Base-by-base conservation (phyloP, 2,797 vertebrate genomes). In the Parotocinclus haroldoi region DNA sequence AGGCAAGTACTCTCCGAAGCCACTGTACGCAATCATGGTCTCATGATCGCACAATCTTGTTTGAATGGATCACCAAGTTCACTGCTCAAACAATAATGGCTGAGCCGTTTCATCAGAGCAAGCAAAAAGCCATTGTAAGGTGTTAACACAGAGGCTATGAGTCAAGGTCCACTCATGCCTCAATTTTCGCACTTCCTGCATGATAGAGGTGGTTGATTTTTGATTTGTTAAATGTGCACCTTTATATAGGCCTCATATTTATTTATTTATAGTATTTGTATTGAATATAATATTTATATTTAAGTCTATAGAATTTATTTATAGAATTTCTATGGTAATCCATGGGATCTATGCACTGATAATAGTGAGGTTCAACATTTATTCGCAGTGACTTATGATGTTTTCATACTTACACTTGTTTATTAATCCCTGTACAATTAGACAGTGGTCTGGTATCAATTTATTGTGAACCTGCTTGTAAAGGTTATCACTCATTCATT, bases 21-120 rank as follows among this genome's bases (percentile, higher is more conserved):
- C 73, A 61, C 63, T 79, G 76, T 71, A 78, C 19, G 78, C 80
- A 84, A 85, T 84, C 84, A 83, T 17, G 56, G 63, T 72, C 75
- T 72, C 77, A 77, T 75, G 77, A 77, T 50, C 14, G 16, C 72
- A 79, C 71, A 79, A 76, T 55, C 65, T 62, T 58, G 72, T 75
- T 71, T 77, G 70, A 79, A 79, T 69, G 59, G 62, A 63, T 58
- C 71, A 63, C 63, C 63, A 65, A 61, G 76, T 70, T 74, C 16
- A 13, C 64, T 55, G 69, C 63, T 75, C 70, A 79, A 78, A 73
- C 58, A 75, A 52, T 72, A 77, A 77, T 71, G 51, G 59, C 50
- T 57, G 56, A 27, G 55, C 73, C 57, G 71, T 81, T 80, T 77
- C 74, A 66, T 49, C 74, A 72, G 75, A 64, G 52, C 50, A 38